Percentiles rank a stretch among this genome's conserved stretches.
These are phyloP conservation scores for Tetrax tetrax DNA, from an alignment of 2,113 vertebrate species.

Conservation along the genomic window DNA sequence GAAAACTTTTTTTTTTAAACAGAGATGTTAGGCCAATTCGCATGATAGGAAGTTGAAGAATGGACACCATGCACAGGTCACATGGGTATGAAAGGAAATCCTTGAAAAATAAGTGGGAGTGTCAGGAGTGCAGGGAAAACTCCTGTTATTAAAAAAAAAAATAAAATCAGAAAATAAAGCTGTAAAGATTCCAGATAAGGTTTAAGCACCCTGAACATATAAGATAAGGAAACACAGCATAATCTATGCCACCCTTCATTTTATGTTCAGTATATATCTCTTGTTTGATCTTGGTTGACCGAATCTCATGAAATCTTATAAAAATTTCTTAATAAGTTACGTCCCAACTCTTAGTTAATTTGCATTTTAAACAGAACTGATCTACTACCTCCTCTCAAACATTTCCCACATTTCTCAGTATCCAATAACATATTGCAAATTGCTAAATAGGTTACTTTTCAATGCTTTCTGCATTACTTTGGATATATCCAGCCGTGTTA, in stretches of 20 bases:
- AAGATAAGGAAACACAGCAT: not conserved
- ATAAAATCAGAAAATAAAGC: not conserved
- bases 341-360: not conserved
- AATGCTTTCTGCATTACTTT: not conserved
- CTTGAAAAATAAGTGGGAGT: not conserved
- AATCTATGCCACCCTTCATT: not conserved
- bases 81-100: not conserved
- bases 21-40: not conserved
- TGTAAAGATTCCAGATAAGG: not conserved
- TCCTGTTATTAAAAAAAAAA: not conserved
- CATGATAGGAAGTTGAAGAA: not conserved
- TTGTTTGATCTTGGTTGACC: not conserved
- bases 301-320: not conserved
- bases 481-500: not conserved
- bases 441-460: not conserved
- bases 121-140: not conserved
- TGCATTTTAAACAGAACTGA: not conserved
- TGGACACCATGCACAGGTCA: not conserved
- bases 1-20: not conserved
- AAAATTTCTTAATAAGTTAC: not conserved
- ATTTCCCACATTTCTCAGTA: not conserved
- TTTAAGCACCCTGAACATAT: not conserved
- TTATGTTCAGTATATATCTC: not conserved
- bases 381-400: not conserved
- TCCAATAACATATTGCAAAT: not conserved